These are phyloP conservation scores for Zaprionus lachaisei DNA, from an alignment of 1,140 invertebrate species.

Conservation along the genomic window DNA sequence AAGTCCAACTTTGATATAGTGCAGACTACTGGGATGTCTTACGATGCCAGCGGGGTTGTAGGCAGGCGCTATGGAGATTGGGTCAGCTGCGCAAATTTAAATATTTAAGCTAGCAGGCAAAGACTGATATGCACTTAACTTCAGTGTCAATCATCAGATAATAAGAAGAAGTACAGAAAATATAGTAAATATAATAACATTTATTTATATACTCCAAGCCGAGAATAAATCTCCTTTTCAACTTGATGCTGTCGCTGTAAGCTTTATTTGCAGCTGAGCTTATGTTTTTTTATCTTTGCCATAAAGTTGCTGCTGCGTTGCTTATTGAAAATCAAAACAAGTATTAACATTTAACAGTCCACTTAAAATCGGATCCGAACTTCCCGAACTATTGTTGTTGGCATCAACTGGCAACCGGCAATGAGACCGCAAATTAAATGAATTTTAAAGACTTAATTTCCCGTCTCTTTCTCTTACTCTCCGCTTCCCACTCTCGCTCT, in stretches of 20 bases:
- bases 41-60: not conserved
- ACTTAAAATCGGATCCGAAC: constrained; percentile 7
- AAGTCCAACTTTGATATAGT: constrained; percentile 45
- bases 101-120: not conserved
- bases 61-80: not conserved
- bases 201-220: not conserved
- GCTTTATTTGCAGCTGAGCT: not conserved
- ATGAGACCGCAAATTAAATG: constrained; percentile 43
- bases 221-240: not conserved
- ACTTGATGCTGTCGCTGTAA: no score
- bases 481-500: not conserved
- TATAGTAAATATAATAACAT: not conserved
- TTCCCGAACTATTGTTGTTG: constrained; percentile 13
- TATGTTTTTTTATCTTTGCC: not conserved
- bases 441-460: constrained; percentile 71
- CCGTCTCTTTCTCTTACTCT: not conserved
- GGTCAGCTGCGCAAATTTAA: constrained; percentile 8
- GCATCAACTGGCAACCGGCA: constrained; percentile 2
- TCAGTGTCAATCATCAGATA: not conserved
- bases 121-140: not conserved
- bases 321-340: constrained; percentile 19
- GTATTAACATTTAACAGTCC: constrained; percentile 11
- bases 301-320: not conserved
- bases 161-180: not conserved
- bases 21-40: constrained; percentile 12